Conservation (phyloP, 2,113 vertebrate species). For the Circaetus cinerascens region DNA sequence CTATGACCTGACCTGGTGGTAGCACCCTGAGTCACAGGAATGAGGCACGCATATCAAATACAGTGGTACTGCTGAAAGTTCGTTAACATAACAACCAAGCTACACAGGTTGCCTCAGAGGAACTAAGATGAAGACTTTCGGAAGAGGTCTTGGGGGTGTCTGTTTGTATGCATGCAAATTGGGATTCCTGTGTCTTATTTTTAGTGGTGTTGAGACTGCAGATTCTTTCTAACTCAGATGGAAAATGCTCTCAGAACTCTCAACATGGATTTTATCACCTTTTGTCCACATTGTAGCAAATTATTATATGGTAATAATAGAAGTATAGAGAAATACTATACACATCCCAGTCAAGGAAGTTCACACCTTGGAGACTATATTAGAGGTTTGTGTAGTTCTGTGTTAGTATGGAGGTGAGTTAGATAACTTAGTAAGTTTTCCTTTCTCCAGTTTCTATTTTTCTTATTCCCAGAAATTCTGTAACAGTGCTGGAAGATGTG, state of each 20-base stretch:
- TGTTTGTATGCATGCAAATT: neutral
- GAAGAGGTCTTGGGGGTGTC: neutral
- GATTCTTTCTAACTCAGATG: neutral
- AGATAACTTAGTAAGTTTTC: neutral
- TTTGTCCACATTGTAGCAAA: neutral
- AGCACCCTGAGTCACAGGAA: neutral
- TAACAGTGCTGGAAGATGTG: neutral
- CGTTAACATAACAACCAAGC: neutral
- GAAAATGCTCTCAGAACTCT: neutral
- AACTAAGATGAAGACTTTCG: neutral
- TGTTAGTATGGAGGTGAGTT: neutral
- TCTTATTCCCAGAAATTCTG: neutral
- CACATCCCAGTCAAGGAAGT: neutral
- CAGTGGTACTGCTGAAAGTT: neutral
- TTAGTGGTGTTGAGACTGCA: neutral
- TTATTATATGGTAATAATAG: neutral
- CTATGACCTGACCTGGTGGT: neutral
- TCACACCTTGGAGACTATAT: neutral
- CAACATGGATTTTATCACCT: neutral
- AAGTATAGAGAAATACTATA: neutral
- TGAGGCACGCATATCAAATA: rapidly evolving
- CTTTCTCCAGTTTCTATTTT: neutral
- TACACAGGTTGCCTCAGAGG: neutral
- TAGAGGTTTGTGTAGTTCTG: neutral
- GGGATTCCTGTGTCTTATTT: neutral